Evolutionary conservation across 2,888 invertebrate genomes (phyloP), one percentile per base, ranked within the genome.

Genomic region (Nycteola revayana): DNA sequence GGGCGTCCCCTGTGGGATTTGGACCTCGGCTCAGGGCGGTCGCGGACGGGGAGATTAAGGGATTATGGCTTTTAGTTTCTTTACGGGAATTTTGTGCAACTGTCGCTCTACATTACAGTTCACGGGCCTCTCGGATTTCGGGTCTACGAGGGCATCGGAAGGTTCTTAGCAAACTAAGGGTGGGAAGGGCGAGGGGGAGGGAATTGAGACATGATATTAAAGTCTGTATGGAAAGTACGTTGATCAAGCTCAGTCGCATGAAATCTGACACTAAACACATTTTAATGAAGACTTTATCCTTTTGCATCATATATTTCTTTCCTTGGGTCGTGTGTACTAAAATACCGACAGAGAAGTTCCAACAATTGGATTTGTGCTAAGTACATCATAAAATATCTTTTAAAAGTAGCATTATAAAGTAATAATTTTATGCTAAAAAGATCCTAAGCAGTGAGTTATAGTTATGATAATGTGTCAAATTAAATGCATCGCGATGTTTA

Each of bases 301-400:
- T 59, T 63, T 65, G 3, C 36, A 57, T 49, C 40, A 64, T 36
- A 65, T 60, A 66, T 70, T 66, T 57, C 52, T 57, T 44, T 43
- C 43, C 65, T 49, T 32, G 25, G 17, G 32, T 28, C 42, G 33
- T 64, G 60, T 64, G 51, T 61, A 48, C n/a, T 32, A 39, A 47
- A 51, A 55, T 56, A 58, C 68, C 66, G 74, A 67, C 58, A 55
- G 37, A 41, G 54, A 50, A 55, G 53, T 56, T 68, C 49, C 68
- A 75, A 81, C 78, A 80, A 75, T 61, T 45, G 66, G 76, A 75
- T 78, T 74, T 68, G 63, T 58, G 66, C 60, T 84, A 84, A 83
- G 80, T 76, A 81, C 66, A 49, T 50, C 58, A 68, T 84, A 81
- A 85, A 83, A 73, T 79, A 78, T 76, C 55, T 69, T 68, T 51